These are phyloP conservation scores for Xenopus petersii DNA, from an alignment of 2,797 vertebrate species.

Conservation along the genomic window DNA sequence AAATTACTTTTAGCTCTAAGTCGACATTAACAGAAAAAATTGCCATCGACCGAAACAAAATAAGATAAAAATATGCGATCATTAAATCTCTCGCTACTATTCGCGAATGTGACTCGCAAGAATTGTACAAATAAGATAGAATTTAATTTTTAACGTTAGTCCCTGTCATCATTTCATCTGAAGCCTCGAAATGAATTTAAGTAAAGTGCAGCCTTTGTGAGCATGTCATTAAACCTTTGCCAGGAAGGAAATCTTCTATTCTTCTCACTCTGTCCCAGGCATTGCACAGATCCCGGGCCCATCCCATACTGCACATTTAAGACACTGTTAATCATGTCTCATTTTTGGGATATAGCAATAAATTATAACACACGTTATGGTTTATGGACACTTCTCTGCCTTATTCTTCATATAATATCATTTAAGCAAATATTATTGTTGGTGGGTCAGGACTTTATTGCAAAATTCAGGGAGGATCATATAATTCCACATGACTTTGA, in stretches of 20 bases:
- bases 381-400: no score
- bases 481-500: background rate
- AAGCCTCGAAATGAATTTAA: constrained; percentile 58
- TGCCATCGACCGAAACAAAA: constrained; percentile 95
- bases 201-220: constrained; percentile 48
- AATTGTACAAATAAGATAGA: constrained; percentile 96
- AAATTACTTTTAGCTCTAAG: constrained; percentile 99
- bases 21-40: constrained; percentile 99
- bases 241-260: constrained; percentile 38
- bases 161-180: constrained; percentile 98
- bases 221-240: constrained; percentile 42
- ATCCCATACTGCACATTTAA: background rate
- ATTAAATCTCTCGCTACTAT: constrained; percentile 99
- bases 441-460: background rate
- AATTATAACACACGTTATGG: background rate
- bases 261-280: background rate
- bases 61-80: constrained; percentile 98
- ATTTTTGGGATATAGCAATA: background rate
- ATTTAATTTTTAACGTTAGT: constrained; percentile 98
- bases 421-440: no score
- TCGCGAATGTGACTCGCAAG: constrained; percentile 96
- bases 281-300: no score
- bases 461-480: background rate
- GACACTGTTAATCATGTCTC: background rate
- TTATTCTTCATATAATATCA: no score